Percentiles rank a stretch among this genome's conserved stretches.
Conservation (phyloP, 2,797 vertebrate genomes). For the Sylvia borin region DNA sequence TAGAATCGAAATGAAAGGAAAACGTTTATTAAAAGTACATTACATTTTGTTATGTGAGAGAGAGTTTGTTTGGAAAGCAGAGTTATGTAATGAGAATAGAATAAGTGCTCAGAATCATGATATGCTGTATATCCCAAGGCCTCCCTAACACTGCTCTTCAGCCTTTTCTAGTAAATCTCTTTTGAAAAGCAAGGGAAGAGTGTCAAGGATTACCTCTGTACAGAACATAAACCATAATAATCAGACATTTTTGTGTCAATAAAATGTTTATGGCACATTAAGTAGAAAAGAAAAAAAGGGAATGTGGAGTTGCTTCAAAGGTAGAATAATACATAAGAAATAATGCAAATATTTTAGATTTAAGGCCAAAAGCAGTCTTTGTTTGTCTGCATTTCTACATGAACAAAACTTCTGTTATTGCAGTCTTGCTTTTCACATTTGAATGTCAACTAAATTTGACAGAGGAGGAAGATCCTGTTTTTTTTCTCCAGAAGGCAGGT, state of each 20-base stretch:
- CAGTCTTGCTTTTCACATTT: background rate
- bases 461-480: background rate
- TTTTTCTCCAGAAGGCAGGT: background rate
- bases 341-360: background rate
- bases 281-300: background rate
- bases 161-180: slow-evolving; percentile 30
- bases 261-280: background rate
- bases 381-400: background rate
- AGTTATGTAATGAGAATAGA: background rate
- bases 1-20: background rate
- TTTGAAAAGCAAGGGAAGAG: background rate
- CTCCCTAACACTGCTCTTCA: background rate
- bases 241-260: background rate
- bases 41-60: background rate
- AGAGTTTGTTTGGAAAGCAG: background rate
- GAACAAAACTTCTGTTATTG: background rate
- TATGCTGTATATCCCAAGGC: background rate
- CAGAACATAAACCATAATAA: slow-evolving; percentile 4
- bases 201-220: background rate
- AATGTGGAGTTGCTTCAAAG: background rate
- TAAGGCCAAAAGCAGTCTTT: background rate
- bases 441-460: background rate
- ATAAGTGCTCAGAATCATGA: background rate
- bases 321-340: background rate
- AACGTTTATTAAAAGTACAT: background rate